Evolutionary conservation across 2,113 vertebrate genomes (phyloP).

Genomic region (Halichoeres trimaculatus): DNA sequence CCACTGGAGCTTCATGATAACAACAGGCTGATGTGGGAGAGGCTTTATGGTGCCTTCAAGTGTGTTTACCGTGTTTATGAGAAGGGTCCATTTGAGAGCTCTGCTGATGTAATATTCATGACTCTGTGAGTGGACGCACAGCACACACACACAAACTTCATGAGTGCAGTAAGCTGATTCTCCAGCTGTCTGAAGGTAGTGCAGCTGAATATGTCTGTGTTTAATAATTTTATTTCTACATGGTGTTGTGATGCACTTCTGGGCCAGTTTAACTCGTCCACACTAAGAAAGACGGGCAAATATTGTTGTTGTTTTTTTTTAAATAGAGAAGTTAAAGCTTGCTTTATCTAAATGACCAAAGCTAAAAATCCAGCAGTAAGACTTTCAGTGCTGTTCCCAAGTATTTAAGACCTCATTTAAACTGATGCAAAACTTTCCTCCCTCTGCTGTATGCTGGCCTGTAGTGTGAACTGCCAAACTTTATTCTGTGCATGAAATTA

Average conservation of each 20-base stretch:
- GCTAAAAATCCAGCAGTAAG: neutral
- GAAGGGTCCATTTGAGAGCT: constrained; percentile 54
- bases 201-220: neutral
- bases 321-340: neutral
- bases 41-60: constrained; percentile 57
- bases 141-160: constrained; percentile 1
- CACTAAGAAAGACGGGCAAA: neutral
- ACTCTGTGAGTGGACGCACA: constrained; percentile 46
- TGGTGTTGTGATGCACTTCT: constrained; percentile 1
- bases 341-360: neutral
- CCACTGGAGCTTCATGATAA: constrained; percentile 27
- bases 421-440: neutral
- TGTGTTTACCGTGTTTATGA: constrained; percentile 70
- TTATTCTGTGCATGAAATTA: neutral
- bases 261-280: neutral
- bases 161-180: constrained; percentile 18
- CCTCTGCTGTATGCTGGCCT: neutral
- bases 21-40: constrained; percentile 19
- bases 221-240: neutral
- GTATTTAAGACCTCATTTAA: neutral
- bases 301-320: neutral
- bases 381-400: too few relatives aligned
- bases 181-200: constrained; percentile 18
- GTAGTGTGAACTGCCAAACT: neutral
- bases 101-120: constrained; percentile 67